phyloP scores from a whole-genome alignment of 2,888 invertebrate species.

The Latrodectus elegans region DNA sequence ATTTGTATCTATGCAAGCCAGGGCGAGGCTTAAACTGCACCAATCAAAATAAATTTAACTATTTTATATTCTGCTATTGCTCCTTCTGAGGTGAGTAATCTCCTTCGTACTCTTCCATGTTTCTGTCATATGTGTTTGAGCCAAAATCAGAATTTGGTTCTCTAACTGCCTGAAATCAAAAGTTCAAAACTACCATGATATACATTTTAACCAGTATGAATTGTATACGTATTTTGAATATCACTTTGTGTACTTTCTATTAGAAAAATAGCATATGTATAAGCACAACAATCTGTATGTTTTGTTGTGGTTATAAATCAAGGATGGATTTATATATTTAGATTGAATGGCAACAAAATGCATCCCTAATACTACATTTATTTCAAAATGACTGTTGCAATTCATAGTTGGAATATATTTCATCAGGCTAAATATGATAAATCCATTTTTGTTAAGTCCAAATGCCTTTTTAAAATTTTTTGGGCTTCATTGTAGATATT shows the following conservation, averaged over 20 bases:
- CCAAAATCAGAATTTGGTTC: conserved; percentile 65
- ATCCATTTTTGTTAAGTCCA: conserved; percentile 8
- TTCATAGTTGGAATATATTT: no score
- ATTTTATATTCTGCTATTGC: conserved; percentile 55
- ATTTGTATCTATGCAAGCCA: conserved; percentile 47
- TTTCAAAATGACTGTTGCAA: background rate
- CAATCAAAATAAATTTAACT: conserved; percentile 61
- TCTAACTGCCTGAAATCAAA: conserved; percentile 67
- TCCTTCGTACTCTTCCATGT: conserved; percentile 56
- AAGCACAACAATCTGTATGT: background rate
- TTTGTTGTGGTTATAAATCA: conserved; percentile 1
- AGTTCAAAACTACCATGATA: conserved; percentile 47
- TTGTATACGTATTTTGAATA: conserved; percentile 66
- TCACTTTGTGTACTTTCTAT: conserved; percentile 38
- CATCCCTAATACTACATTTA: background rate
- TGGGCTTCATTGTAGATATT: conserved; percentile 4
- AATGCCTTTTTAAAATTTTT: conserved; percentile 24
- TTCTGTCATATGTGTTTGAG: conserved; percentile 58
- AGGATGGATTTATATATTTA: background rate
- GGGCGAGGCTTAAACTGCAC: conserved; percentile 68
- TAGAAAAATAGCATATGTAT: background rate
- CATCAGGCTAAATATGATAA: background rate
- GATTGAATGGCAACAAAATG: background rate
- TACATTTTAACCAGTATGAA: conserved; percentile 20
- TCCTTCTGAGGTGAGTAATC: conserved; percentile 8